Conservation (phyloP, 2,113 vertebrate genomes). For the Cyphomyrus discorhynchus region DNA sequence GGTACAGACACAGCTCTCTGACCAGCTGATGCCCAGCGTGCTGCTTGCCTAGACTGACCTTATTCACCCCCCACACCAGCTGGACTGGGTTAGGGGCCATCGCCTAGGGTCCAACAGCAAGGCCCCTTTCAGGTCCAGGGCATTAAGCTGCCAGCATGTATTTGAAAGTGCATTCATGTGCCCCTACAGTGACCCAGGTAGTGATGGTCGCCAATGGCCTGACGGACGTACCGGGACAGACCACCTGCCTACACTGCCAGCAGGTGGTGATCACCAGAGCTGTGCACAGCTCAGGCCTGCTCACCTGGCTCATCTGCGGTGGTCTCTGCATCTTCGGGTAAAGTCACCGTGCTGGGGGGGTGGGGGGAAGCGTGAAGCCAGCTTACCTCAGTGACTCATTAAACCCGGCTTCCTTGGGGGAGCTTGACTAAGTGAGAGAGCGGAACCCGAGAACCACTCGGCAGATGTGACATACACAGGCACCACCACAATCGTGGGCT, state of each 20-base stretch:
- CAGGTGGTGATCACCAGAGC: conserved; percentile 32
- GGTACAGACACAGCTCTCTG: neutral
- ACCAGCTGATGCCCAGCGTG: neutral
- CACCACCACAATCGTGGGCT: neutral
- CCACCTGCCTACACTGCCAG: conserved; percentile 45
- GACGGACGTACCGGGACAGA: conserved; percentile 23
- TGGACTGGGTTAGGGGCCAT: neutral
- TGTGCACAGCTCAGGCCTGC: conserved; percentile 17
- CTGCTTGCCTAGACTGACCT: neutral
- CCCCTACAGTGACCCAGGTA: conserved; percentile 28
- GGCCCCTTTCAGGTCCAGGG: neutral
- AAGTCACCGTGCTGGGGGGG: conserved; percentile 29
- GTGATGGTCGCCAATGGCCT: conserved; percentile 27
- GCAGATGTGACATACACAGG: neutral
- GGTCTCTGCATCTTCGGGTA: conserved; percentile 6
- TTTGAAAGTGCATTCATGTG: neutral
- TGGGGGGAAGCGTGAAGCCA: neutral
- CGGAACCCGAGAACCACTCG: neutral
- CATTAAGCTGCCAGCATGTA: neutral
- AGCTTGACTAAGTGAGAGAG: neutral
- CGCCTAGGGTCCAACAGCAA: neutral
- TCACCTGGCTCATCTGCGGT: conserved; percentile 46
- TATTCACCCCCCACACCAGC: neutral
- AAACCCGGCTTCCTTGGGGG: neutral
- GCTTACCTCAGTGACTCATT: neutral